These are phyloP conservation scores for Himalopsyche japonica DNA, from an alignment of 2,888 invertebrate species.

Conservation along the genomic window DNA sequence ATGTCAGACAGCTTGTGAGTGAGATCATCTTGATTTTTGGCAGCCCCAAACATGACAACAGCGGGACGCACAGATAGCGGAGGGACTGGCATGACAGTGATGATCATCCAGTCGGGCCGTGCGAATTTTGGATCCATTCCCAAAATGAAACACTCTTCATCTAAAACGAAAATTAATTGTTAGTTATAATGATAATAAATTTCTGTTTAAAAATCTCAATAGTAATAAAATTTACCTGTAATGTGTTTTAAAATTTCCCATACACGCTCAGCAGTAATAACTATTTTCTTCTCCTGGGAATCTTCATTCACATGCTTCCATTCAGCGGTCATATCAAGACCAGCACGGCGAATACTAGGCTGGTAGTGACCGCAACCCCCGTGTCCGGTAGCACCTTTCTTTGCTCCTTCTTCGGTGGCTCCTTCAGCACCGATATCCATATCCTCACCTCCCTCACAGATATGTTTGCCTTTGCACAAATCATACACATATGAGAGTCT, in stretches of 20 bases:
- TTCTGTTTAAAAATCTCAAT: background rate
- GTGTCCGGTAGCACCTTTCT: constrained; percentile 67
- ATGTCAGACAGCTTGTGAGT: constrained; percentile 99
- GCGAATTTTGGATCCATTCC: constrained; percentile 98
- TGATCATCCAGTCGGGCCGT: constrained; percentile 99
- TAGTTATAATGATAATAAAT: background rate
- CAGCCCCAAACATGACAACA: constrained; percentile 99
- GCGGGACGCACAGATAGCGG: constrained; percentile 96
- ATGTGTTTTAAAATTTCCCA: constrained; percentile 97
- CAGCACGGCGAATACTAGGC: constrained; percentile 86
- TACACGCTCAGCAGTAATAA: constrained; percentile 92
- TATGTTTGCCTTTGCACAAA: constrained; percentile 95
- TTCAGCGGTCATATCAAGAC: constrained; percentile 93
- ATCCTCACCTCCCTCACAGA: constrained; percentile 98
- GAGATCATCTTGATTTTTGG: constrained; percentile 97
- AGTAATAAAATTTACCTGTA: constrained; percentile 56
- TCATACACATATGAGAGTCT: constrained; percentile 95
- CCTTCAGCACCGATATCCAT: constrained; percentile 83
- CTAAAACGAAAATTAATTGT: constrained; percentile 54
- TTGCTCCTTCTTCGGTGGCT: constrained; percentile 47
- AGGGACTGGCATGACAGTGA: constrained; percentile 96
- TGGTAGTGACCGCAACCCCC: constrained; percentile 99
- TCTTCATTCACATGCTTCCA: constrained; percentile 99
- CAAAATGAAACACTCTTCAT: constrained; percentile 94
- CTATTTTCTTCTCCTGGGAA: constrained; percentile 94